Percentiles rank a stretch among this genome's conserved stretches.
Evolutionary conservation across 2,888 invertebrate species (phyloP).

Genomic region (Abscondita cerata): DNA sequence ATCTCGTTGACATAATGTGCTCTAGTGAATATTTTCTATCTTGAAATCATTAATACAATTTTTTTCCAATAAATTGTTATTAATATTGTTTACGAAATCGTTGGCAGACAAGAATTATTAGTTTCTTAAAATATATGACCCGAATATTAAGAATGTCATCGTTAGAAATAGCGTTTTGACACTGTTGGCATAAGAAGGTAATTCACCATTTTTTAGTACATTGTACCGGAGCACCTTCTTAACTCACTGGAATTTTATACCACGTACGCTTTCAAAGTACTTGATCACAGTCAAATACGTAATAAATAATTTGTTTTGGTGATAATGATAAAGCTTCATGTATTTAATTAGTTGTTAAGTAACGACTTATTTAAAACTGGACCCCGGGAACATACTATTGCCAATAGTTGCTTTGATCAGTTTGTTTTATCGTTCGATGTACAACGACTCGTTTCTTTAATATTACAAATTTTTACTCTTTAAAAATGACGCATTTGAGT

Average conservation of each 20-base stretch:
- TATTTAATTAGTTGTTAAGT: constrained; percentile 39
- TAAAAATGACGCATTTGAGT: constrained; percentile 19
- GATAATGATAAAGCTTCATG: neutral
- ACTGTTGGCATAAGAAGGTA: neutral
- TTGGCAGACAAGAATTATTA: constrained; percentile 24
- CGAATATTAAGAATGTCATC: constrained; percentile 26
- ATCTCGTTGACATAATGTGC: too few species aligned
- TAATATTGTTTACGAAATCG: constrained; percentile 20
- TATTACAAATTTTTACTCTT: constrained; percentile 18
- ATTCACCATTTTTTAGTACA: too few species aligned
- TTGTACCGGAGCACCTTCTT: too few species aligned
- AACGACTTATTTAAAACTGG: constrained; percentile 44
- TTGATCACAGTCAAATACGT: too few species aligned
- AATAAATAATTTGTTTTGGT: too few species aligned
- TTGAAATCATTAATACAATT: neutral
- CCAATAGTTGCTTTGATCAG: constrained; percentile 35
- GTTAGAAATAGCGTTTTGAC: constrained; percentile 21
- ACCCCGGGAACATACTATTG: constrained; percentile 40
- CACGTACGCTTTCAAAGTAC: too few species aligned
- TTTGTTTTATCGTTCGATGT: constrained; percentile 36
- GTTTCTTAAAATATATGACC: constrained; percentile 30
- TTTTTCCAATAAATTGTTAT: constrained; percentile 1
- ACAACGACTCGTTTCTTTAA: constrained; percentile 30
- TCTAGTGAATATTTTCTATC: neutral
- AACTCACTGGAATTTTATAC: too few species aligned